Conservation (phyloP, 1,140 invertebrate species). For the Drosophila rhopaloa region DNA sequence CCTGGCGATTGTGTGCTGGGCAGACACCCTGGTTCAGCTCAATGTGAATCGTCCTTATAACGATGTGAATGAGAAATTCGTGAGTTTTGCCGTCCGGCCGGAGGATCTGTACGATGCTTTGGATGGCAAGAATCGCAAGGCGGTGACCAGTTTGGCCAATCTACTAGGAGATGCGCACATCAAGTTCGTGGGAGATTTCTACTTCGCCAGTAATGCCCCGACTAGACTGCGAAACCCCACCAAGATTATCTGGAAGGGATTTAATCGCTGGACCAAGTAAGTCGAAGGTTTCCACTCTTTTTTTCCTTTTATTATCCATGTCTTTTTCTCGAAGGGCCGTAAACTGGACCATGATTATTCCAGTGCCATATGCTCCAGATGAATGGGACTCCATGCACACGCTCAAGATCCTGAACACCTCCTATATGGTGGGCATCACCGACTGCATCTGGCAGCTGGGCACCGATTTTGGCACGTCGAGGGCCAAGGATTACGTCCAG, state of each 20-base stretch:
- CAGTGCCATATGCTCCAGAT: constrained; percentile 75
- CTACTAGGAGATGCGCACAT: constrained; percentile 70
- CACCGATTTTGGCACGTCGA: constrained; percentile 71
- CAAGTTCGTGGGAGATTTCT: constrained; percentile 74
- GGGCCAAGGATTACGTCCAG: constrained; percentile 72
- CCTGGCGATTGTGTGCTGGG: constrained; percentile 28
- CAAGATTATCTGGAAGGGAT: constrained; percentile 81
- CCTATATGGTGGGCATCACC: constrained; percentile 76
- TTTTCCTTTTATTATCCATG: not conserved
- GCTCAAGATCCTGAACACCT: constrained; percentile 77
- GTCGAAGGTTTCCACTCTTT: not conserved
- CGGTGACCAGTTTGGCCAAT: constrained; percentile 67
- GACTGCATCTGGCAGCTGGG: constrained; percentile 82
- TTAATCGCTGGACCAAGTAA: constrained; percentile 81
- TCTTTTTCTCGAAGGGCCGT: constrained; percentile 48
- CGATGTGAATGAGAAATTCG: constrained; percentile 80
- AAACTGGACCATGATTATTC: constrained; percentile 83
- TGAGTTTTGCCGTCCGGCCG: constrained; percentile 76
- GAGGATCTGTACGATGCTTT: constrained; percentile 76
- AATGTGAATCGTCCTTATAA: constrained; percentile 81
- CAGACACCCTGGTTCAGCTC: constrained; percentile 72
- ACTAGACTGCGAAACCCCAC: constrained; percentile 71
- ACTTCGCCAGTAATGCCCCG: constrained; percentile 66
- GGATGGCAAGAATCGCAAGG: constrained; percentile 70
- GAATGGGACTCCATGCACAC: constrained; percentile 82